Conservation (phyloP, 2,888 invertebrate genomes). For the Pandemis cinnamomeana region DNA sequence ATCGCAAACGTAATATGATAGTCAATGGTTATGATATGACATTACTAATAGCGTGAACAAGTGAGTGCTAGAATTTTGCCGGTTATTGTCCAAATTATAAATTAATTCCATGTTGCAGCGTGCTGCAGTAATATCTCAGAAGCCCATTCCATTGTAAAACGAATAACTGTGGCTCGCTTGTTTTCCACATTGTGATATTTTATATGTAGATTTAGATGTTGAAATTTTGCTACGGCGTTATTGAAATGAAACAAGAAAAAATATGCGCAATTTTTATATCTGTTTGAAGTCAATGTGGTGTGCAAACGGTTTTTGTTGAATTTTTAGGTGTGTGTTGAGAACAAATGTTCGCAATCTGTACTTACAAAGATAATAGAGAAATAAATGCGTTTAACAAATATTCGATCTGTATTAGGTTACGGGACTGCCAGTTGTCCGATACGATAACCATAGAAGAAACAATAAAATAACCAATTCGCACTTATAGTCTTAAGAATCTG, state of each 20-base stretch:
- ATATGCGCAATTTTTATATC: slow-evolving; percentile 29
- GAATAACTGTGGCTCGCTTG: slow-evolving; percentile 34
- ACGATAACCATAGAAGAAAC: background rate
- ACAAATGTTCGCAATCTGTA: slow-evolving; percentile 8
- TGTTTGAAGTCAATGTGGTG: slow-evolving; percentile 29
- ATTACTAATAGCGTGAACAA: slow-evolving; percentile 30
- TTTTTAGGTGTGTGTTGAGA: background rate
- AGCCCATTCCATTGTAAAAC: slow-evolving; percentile 35
- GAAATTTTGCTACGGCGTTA: slow-evolving; percentile 32
- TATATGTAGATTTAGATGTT: slow-evolving; percentile 36
- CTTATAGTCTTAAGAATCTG: background rate
- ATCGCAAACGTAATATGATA: slow-evolving; percentile 3
- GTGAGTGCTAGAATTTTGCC: slow-evolving; percentile 26
- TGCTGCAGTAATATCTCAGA: slow-evolving; percentile 32
- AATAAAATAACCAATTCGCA: background rate
- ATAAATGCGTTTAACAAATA: background rate
- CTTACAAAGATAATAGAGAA: background rate
- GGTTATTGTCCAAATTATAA: slow-evolving; percentile 22
- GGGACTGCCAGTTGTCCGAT: background rate
- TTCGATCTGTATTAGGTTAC: background rate
- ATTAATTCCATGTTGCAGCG: slow-evolving; percentile 36
- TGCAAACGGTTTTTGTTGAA: slow-evolving; percentile 7
- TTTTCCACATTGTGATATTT: slow-evolving; percentile 41
- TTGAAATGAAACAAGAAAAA: slow-evolving; percentile 12
- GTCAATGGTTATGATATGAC: slow-evolving; percentile 13